Conservation (phyloP, 2,113 vertebrate species). For the Galbula dea region DNA sequence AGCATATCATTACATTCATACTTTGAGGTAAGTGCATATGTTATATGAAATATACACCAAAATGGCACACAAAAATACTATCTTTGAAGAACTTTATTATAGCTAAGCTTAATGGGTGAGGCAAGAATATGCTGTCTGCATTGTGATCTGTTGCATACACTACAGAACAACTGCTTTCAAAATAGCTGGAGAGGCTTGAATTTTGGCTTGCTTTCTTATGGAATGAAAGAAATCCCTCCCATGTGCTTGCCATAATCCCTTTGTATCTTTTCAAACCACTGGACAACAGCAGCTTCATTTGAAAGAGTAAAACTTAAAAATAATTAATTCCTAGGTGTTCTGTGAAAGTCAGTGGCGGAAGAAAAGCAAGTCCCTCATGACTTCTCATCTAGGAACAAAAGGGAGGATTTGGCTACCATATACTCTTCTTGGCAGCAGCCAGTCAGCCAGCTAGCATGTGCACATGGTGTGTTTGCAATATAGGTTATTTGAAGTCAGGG, state of each 20-base stretch:
- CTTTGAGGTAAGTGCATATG: not conserved
- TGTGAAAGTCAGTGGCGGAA: not conserved
- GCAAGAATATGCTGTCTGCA: not conserved
- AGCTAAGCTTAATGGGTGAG: not conserved
- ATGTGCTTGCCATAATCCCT: not conserved
- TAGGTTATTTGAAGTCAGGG: not conserved
- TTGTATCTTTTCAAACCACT: not conserved
- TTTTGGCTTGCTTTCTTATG: not conserved
- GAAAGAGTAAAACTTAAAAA: not conserved
- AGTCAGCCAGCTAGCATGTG: not conserved
- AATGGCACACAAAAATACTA: not conserved
- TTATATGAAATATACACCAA: not conserved
- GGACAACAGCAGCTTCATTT: not conserved
- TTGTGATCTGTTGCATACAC: not conserved
- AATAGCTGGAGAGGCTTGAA: not conserved
- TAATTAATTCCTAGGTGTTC: not conserved
- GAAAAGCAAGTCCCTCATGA: not conserved
- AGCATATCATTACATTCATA: not conserved
- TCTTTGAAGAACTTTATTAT: not conserved
- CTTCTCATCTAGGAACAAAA: not conserved
- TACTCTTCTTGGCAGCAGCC: not conserved
- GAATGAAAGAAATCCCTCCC: not conserved
- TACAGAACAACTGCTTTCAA: not conserved
- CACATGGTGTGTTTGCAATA: rapidly evolving
- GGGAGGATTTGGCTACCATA: not conserved